These are phyloP conservation scores for Cantharis rustica DNA, from an alignment of 2,888 invertebrate genomes.

Conservation along the genomic window DNA sequence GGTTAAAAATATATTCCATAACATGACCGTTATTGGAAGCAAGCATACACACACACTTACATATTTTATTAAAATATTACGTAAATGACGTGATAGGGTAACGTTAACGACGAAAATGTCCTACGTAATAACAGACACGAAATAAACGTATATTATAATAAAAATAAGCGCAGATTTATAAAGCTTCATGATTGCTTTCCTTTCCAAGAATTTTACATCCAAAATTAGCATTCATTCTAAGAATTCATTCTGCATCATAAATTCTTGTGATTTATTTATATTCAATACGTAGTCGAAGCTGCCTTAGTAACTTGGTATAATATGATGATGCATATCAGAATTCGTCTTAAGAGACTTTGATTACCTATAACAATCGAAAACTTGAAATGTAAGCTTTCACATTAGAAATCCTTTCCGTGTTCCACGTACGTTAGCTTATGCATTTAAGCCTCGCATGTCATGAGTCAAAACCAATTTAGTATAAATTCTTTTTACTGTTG, in stretches of 20 bases:
- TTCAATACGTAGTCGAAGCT: neutral
- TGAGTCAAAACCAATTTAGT: neutral
- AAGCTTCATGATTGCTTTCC: slow-evolving; percentile 11
- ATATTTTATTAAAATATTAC: neutral
- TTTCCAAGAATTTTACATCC: slow-evolving; percentile 10
- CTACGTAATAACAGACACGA: neutral
- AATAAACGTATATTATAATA: neutral
- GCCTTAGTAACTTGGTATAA: neutral
- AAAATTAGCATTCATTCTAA: slow-evolving; percentile 16
- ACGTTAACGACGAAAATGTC: neutral
- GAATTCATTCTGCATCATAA: slow-evolving; percentile 15
- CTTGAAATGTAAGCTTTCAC: neutral
- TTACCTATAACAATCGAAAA: neutral
- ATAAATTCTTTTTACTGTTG: neutral
- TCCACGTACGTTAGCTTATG: neutral
- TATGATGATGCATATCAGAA: neutral
- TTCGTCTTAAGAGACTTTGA: neutral
- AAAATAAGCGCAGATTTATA: neutral
- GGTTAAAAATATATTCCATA: neutral
- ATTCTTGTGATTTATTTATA: slow-evolving; percentile 12
- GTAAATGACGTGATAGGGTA: neutral
- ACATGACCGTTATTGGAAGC: neutral
- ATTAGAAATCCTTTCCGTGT: neutral
- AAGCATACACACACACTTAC: no score
- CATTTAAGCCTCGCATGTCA: neutral